Percentiles rank a stretch among this genome's conserved stretches.
These are phyloP conservation scores for Vireo griseus DNA, from an alignment of 2,797 vertebrate genomes.

Conservation along the genomic window DNA sequence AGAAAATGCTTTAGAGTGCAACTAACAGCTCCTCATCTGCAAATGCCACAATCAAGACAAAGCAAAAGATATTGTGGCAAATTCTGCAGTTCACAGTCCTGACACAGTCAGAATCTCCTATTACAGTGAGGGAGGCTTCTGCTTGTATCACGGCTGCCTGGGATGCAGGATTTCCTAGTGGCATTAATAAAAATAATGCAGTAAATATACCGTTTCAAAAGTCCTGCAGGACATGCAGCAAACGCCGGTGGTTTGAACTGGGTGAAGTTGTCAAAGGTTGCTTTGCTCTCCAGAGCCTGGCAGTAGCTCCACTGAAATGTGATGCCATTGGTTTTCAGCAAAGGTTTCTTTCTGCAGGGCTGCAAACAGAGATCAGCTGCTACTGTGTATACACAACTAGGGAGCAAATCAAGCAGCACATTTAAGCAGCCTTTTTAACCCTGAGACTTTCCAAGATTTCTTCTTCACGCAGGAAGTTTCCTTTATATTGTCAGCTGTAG, in stretches of 20 bases:
- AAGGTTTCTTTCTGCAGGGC: conserved; percentile 85
- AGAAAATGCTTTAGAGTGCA: neutral
- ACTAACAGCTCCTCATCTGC: conserved; percentile 9
- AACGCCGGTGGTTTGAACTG: conserved; percentile 38
- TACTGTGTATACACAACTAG: conserved; percentile 82
- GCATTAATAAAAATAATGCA: neutral
- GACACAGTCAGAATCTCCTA: conserved; percentile 24
- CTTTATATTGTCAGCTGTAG: conserved; percentile 76
- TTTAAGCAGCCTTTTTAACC: conserved; percentile 79
- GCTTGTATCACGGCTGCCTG: neutral
- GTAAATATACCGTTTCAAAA: neutral
- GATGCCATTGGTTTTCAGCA: conserved; percentile 86
- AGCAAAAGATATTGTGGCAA: neutral
- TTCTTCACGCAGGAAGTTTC: conserved; percentile 82
- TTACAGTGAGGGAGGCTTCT: neutral
- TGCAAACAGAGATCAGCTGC: conserved; percentile 83
- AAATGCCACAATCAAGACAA: conserved; percentile 26
- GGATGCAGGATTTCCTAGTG: neutral
- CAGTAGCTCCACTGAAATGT: conserved; percentile 82
- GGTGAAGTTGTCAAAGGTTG: conserved; percentile 78
- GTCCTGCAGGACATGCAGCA: conserved; percentile 36
- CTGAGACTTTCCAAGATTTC: conserved; percentile 81
- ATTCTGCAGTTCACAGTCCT: conserved; percentile 50
- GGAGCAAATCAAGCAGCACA: conserved; percentile 82
- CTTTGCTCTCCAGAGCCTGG: conserved; percentile 77